Base-by-base conservation (phyloP, 2,888 invertebrate genomes). In the Tenthredo notha region DNA sequence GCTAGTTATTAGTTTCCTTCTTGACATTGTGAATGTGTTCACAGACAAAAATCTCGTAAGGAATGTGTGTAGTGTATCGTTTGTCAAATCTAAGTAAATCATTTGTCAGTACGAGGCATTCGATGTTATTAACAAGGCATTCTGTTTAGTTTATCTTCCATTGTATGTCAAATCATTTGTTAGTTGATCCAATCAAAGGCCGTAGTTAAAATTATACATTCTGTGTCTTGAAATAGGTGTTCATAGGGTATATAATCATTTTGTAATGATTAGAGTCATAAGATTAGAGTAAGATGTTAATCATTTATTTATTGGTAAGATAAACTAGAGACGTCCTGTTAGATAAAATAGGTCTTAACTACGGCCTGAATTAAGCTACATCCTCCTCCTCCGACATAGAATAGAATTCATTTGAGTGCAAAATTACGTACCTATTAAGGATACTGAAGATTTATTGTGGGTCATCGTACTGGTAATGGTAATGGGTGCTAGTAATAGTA, bases 361-460 rank as follows among this genome's bases (percentile, higher is more conserved):
- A 25, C 43, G 72, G 72, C 72, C 72, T 74, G 72, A 74, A 43
- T 74, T n/a, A 74, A 43, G 29, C 15, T 5, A 37, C n/a, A 80
- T 80, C 12, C 18, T 33, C 33, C 33, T 33, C 33, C 33, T n/a
- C 18, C 61, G 18, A 21, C 33, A 78, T 21, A 61, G 61, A 15
- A 61, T 58, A 61, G 58, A 80, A 58, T 61, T 80, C 61, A 80
- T 58, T 61, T 61, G 61, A 80, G 58, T 61, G 37, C 15, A 40
- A 65, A 83, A 67, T 83, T 83, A 83, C 83, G 67, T 83, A 83
- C 83, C 83, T 70, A 83, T 83, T 43, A 67, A 50, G 65, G 40
- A 83, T 83, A 70, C 70, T 29, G 83, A 29, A 83, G 83, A 67
- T 83, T 67, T 83, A 83, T 83, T 50, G 67, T 12, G 25, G 65